Base-by-base conservation (phyloP, 2,113 vertebrate species). In the Semnornis frantzii region DNA sequence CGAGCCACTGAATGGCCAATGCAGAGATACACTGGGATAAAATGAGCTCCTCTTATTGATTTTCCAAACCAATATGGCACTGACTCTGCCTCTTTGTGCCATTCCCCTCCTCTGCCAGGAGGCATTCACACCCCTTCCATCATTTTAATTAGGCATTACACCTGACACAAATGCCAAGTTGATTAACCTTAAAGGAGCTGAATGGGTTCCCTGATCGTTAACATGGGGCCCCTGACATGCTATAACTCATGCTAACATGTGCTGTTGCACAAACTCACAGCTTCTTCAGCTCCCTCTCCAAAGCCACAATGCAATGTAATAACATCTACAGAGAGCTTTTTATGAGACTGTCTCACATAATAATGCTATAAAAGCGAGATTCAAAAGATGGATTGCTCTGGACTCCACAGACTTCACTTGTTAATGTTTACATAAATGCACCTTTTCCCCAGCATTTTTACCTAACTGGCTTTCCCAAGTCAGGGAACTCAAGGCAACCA, bases 101-200 rank as follows among this genome's bases (percentile, higher is more conserved):
- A 98, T 97, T 97, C 97, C 94, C 96, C 96, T 95, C 94, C 95
- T 97, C 95, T 97, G 97, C 96, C 97, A 96, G 92, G 95, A 98
- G 96, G 96, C 96, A 95, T 95, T 93, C 92, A 57, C 85, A 30
- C 90, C 89, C 92, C 90, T 50, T 98, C 95, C 96, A 98, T 98
- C 98, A 98, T 97, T 98, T 98, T 98, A 98, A 98, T 98, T 98
- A 98, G 97, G 94, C 98, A 98, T 97, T 98, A 97, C 95, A 98
- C 97, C 98, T 98, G 98, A 98, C 97, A 98, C 97, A 98, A 98
- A 98, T 97, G 97, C 97, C 70, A 94, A 97, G 97, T 98, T 98
- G 98, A 98, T 98, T 98, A 98, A 98, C 98, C 98, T 98, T 98
- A 98, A 97, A 98, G 97, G 97, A 97, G 95, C 97, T 91, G 97